Conservation (phyloP, 2,113 vertebrate species). For the Chroicocephalus ridibundus region DNA sequence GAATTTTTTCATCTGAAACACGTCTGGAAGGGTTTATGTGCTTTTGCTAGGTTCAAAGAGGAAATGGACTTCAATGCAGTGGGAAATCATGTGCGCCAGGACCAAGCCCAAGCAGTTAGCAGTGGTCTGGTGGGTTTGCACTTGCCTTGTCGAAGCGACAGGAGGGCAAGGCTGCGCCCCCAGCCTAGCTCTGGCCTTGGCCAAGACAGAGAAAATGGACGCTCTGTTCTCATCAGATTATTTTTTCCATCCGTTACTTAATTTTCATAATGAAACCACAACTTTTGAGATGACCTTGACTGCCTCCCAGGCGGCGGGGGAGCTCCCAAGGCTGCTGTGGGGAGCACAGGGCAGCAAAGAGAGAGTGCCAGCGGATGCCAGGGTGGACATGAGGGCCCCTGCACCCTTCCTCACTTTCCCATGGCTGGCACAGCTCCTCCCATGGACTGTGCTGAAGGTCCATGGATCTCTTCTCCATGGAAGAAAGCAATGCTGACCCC, state of each 20-base stretch:
- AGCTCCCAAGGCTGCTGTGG: neutral
- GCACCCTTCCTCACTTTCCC: neutral
- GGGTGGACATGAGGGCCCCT: neutral
- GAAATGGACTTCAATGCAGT: neutral
- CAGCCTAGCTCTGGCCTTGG: neutral
- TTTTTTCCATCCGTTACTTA: neutral
- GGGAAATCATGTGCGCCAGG: neutral
- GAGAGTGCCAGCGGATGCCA: neutral
- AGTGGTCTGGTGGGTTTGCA: neutral
- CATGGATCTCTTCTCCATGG: accelerated
- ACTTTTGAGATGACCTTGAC: neutral
- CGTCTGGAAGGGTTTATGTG: neutral
- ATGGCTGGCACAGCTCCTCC: neutral
- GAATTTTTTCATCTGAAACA: neutral
- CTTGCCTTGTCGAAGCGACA: neutral
- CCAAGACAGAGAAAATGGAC: neutral
- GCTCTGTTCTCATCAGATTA: neutral
- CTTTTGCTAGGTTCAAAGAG: neutral
- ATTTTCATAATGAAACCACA: neutral
- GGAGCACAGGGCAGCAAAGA: neutral
- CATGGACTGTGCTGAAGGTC: neutral
- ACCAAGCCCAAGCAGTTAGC: neutral
- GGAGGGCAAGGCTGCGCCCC: neutral
- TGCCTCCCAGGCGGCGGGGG: accelerated
- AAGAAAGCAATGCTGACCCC: neutral